Conservation (phyloP, 1,140 invertebrate species). For the Eueides isabella region DNA sequence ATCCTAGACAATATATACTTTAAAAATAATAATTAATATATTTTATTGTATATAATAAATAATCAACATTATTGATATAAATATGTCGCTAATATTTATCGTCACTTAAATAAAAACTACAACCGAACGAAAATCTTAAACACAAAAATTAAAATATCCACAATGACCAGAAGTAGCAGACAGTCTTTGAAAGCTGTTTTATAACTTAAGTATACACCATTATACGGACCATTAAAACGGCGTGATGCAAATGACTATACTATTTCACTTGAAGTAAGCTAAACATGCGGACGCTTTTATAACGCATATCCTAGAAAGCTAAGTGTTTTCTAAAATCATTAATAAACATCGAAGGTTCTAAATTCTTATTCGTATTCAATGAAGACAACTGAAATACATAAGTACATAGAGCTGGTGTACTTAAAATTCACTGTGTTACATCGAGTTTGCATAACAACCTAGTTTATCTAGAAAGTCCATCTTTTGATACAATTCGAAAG, state of each 20-base stretch:
- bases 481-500: constrained; percentile 72
- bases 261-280: constrained; percentile 23
- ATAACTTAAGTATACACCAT: constrained; percentile 20
- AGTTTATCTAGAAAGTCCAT: constrained; percentile 77
- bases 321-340: constrained; percentile 38
- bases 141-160: background rate
- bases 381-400: constrained; percentile 49
- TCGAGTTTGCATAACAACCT: constrained; percentile 75
- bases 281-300: constrained; percentile 11
- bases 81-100: no score
- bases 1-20: no score
- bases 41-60: no score
- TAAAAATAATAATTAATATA: no score
- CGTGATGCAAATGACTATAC: constrained; percentile 15
- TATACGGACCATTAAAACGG: constrained; percentile 26
- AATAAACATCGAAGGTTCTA: constrained; percentile 42
- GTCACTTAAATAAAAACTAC: no score
- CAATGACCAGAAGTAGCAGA: background rate
- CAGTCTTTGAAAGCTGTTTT: constrained; percentile 11
- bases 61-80: no score
- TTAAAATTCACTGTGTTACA: constrained; percentile 74
- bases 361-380: constrained; percentile 61
- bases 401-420: constrained; percentile 38
- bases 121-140: background rate
- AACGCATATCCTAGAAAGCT: constrained; percentile 17